Evolutionary conservation across 2,797 vertebrate species (phyloP).

Genomic region (Anisognathus igniventris): DNA sequence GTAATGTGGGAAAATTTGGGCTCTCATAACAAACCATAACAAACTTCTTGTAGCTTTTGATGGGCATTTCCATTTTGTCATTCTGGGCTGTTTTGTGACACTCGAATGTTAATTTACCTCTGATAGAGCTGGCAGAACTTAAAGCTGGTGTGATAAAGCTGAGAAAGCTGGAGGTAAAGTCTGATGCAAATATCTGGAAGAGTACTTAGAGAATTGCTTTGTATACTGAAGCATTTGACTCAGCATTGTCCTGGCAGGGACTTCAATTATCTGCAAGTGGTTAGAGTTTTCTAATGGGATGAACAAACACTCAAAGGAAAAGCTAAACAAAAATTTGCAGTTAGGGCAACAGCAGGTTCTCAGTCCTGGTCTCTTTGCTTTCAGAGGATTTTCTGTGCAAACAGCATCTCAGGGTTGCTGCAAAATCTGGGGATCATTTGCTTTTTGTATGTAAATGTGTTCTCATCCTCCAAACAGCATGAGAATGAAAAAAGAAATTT

Average conservation of each 20-base stretch:
- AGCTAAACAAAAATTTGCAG: background rate
- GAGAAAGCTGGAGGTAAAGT: background rate
- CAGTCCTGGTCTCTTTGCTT: background rate
- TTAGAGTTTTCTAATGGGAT: background rate
- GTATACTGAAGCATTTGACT: background rate
- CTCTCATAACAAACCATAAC: background rate
- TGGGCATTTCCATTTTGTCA: background rate
- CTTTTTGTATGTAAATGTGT: background rate
- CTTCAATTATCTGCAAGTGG: background rate
- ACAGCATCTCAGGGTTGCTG: background rate
- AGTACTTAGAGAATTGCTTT: background rate
- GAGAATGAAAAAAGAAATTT: background rate
- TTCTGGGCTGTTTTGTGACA: background rate
- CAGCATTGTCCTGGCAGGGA: background rate
- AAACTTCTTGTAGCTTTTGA: background rate
- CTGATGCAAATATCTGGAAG: background rate
- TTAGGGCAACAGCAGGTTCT: background rate
- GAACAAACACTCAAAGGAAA: background rate
- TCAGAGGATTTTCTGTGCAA: background rate
- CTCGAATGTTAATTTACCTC: accelerated
- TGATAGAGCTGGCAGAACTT: background rate
- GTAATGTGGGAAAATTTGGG: background rate
- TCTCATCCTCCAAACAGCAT: background rate
- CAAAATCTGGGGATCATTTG: background rate
- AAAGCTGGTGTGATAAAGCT: background rate